Evolutionary conservation across 2,888 invertebrate genomes (phyloP).

Genomic region (Eupithecia subumbrata): DNA sequence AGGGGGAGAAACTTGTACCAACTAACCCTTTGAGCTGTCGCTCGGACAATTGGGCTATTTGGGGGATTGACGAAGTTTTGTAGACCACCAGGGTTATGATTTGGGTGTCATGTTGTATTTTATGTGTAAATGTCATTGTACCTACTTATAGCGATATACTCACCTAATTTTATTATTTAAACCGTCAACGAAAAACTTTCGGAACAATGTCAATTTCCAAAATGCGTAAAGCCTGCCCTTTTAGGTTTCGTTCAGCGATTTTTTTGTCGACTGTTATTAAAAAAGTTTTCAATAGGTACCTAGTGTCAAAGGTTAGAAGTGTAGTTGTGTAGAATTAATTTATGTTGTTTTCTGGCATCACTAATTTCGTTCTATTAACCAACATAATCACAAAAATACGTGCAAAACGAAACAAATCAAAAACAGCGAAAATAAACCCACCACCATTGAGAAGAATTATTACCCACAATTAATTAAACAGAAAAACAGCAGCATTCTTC

Average conservation of each 20-base stretch:
- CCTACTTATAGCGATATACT: not conserved
- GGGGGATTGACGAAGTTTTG: not conserved
- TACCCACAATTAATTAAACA: constrained; percentile 3
- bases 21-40: not conserved
- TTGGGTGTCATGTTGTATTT: not conserved
- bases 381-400: not conserved
- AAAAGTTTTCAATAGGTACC: not conserved
- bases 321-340: too few species aligned
- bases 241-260: not conserved
- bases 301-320: not conserved
- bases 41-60: not conserved
- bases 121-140: not conserved
- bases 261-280: not conserved
- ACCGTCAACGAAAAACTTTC: too few species aligned
- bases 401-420: not conserved
- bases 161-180: too few species aligned
- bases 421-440: not conserved
- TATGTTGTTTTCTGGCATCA: too few species aligned
- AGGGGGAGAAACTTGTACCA: not conserved
- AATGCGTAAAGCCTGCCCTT: not conserved
- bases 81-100: not conserved
- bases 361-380: too few species aligned
- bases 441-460: constrained; percentile 1
- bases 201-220: not conserved
- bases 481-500: constrained; percentile 20